phyloP scores from a whole-genome alignment of 2,797 vertebrate genomes.

The Microcaecilia unicolor region DNA sequence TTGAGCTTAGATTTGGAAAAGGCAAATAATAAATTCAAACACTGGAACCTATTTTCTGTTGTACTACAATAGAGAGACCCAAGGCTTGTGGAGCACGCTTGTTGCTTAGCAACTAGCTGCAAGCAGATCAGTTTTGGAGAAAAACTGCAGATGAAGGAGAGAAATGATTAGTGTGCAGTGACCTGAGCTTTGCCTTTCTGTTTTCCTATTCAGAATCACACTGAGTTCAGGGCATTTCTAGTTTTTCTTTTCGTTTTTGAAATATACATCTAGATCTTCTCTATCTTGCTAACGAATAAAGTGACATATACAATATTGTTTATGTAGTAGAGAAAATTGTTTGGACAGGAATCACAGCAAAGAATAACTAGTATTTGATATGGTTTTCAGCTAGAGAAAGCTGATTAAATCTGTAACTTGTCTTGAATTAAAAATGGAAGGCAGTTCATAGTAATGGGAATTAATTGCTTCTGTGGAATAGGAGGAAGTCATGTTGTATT shows the following conservation, averaged over 20 bases:
- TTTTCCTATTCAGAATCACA: not conserved
- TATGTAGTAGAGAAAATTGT: not conserved
- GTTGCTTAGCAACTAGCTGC: constrained; percentile 46
- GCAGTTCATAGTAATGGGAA: no score
- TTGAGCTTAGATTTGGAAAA: no score
- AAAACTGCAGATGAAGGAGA: not conserved
- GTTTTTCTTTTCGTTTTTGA: not conserved
- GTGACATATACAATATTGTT: not conserved
- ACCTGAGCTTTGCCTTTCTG: constrained; percentile 1
- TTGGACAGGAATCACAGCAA: not conserved
- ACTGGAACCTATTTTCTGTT: constrained; percentile 3
- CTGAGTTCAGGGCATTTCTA: not conserved
- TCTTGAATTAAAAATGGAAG: rapidly evolving
- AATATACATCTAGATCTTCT: not conserved
- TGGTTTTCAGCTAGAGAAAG: rapidly evolving
- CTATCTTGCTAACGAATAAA: not conserved
- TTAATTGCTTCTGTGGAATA: no score
- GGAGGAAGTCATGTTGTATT: no score
- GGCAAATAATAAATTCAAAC: no score
- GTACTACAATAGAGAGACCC: constrained; percentile 5
- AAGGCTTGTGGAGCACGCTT: constrained; percentile 7
- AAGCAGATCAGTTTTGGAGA: constrained; percentile 24
- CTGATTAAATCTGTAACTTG: not conserved
- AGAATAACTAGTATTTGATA: not conserved
- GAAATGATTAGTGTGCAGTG: not conserved